A percentile compares a stretch with the other conserved stretches of the same genome.
phyloP scores from a whole-genome alignment of 2,113 vertebrate species.

The Eulemur macaco region DNA sequence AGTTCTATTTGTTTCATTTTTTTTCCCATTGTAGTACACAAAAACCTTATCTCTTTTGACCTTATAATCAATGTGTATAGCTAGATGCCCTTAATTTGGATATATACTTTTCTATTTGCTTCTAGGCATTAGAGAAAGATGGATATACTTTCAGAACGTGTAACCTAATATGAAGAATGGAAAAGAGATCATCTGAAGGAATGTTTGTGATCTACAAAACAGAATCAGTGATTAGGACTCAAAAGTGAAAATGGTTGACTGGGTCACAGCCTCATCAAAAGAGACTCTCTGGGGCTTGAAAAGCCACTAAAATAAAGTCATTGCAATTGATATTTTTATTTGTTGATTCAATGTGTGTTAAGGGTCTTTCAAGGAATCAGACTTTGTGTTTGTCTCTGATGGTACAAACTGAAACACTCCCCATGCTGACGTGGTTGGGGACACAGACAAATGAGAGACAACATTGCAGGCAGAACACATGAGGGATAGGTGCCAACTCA shows the following conservation, averaged over 20 bases:
- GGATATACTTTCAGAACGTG: not conserved
- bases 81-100: constrained; percentile 22
- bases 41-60: not conserved
- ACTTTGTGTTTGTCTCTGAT: not conserved
- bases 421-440: too few relatives aligned
- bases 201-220: not conserved
- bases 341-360: not conserved
- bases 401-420: not conserved
- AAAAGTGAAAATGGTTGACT: not conserved
- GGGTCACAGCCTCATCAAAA: not conserved
- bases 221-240: not conserved
- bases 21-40: not conserved
- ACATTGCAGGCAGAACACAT: not conserved
- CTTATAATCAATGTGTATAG: not conserved
- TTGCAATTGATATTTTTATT: not conserved
- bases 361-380: not conserved
- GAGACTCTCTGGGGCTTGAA: not conserved
- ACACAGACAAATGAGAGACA: not conserved
- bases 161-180: not conserved
- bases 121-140: not conserved
- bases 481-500: not conserved
- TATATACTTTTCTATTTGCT: not conserved
- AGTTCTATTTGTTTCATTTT: not conserved
- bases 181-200: not conserved
- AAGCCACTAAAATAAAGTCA: not conserved